Base-by-base conservation (phyloP, 1,140 invertebrate species). In the Sinonovacula constricta region DNA sequence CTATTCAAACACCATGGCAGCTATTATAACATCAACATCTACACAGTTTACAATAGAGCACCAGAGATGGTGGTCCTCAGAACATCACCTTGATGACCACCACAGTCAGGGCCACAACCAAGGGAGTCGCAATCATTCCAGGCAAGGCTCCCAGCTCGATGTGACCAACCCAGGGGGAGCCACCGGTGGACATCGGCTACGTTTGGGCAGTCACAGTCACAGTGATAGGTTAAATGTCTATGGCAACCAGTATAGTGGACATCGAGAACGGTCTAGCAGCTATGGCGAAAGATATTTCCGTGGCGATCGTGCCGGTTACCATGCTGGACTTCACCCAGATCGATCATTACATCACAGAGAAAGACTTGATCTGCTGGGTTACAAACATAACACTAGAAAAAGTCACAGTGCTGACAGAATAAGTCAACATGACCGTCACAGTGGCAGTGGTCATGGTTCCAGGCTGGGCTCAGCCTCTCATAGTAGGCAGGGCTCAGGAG, bases 1-100 rank as follows among this genome's bases (percentile, higher is more conserved):
- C n/a, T n/a, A n/a, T n/a, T n/a, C n/a, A n/a, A n/a, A n/a, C n/a
- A n/a, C n/a, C n/a, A 85, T 83, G 81, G 75, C 79, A 1, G 76
- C 83, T 18, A 83, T 85, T 18, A 80, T 85, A 49, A 83, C 83
- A 26, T 85, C 83, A 1, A 77, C 83, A 3, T 85, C 83, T 1
- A 80, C 81, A 3, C 81, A 85, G 66, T 85, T 81, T 56, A 82
- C 82, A 5, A 36, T 85, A 24, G 81, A 85, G 22, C 81, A 81
- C 36, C 83, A 85, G 57, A 30, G 75, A 33, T 80, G 79, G 24
- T 80, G 83, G 26, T 79, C 79, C 1, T 78, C 71, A 12, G 79
- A 83, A 56, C 59, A 66, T 39, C 7, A 49, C 54, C 31, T 63
- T 1, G 24, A 65, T 56, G 71, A 28, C 12, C 15, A 45, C 18